These are phyloP conservation scores for Chirona hameri DNA, from an alignment of 2,888 invertebrate species.

Conservation along the genomic window DNA sequence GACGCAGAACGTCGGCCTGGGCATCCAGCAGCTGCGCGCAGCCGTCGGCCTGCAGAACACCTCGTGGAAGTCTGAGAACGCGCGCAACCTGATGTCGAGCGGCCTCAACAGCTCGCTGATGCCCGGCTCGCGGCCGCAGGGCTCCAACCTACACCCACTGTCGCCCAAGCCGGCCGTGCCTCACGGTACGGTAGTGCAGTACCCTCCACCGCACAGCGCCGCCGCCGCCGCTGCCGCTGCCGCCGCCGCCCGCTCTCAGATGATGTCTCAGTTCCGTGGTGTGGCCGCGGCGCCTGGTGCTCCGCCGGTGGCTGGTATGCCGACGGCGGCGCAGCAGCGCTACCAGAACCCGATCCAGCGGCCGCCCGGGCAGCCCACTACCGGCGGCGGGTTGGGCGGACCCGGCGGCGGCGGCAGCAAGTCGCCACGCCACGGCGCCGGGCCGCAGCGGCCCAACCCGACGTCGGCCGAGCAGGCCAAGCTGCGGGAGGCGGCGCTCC, in stretches of 20 bases:
- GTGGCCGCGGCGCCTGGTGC: not conserved
- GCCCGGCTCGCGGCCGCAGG: not conserved
- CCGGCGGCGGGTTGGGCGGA: not conserved
- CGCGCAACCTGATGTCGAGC: slow-evolving; percentile 12
- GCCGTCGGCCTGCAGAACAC: slow-evolving; percentile 29
- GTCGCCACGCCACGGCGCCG: slow-evolving; percentile 7
- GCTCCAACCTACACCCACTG: slow-evolving; percentile 4
- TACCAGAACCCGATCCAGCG: slow-evolving; percentile 28
- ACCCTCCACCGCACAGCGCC: not conserved
- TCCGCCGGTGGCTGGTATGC: not conserved
- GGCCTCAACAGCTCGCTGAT: slow-evolving; percentile 6
- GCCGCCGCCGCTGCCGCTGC: not conserved
- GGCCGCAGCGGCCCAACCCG: slow-evolving; percentile 30
- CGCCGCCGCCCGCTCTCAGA: not conserved
- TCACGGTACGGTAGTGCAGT: slow-evolving; percentile 13
- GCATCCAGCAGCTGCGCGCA: slow-evolving; percentile 31
- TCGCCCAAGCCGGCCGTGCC: not conserved
- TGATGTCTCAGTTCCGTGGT: slow-evolving; percentile 8
- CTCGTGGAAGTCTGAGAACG: slow-evolving; percentile 14
- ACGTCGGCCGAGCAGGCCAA: slow-evolving; percentile 40
- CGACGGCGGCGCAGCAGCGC: not conserved
- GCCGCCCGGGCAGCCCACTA: not conserved
- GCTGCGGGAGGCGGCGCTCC: slow-evolving; percentile 39
- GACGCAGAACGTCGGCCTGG: slow-evolving; percentile 26
- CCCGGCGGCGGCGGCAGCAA: not conserved